Base-by-base conservation (phyloP, 2,888 invertebrate species). In the Drosophila meridionalis region DNA sequence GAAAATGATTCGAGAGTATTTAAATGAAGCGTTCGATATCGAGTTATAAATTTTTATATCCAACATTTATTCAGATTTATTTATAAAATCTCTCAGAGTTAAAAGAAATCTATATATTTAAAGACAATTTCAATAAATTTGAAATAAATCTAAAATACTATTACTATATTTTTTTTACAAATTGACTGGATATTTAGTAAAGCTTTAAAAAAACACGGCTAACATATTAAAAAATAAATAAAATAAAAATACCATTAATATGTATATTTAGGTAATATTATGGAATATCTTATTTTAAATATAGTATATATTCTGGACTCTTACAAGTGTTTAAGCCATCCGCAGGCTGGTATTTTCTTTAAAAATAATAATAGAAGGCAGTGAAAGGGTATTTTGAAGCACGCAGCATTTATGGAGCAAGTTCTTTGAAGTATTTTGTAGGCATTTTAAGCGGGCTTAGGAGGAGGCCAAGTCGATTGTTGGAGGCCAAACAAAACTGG, bases 401-500 rank as follows among this genome's bases (percentile, higher is more conserved):
- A 34, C 5, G 11, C 50, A 34, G 52, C 43, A n/a, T 20, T 20
- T 20, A 36, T 20, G 32, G 47, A 73, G 11, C 11, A 7, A 14
- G 43, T 20, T 55, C 28, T 36, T 60, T 76, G 30, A 69, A 69
- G 63, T 63, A 61, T 67, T 78, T 73, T 63, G 43, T 40, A 32
- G 62, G 45, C 40, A 59, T 40, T 60, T 63, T 69, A 65, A 82
- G 70, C 61, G 71, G 88, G 79, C 20, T 84, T 84, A 71, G 70
- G 68, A 43, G 64, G 57, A 63, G 69, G 50, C 43, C 63, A 65
- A 68, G 76, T 69, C 70, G 74, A 89, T 82, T 83, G 88, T 83
- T 87, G 83, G 85, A 69, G 83, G 86, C 66, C 83, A 89, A 82
- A 78, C 70, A 78, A 75, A 83, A 83, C 70, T 70, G 86, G 89